These are phyloP conservation scores for Origma solitaria DNA, from an alignment of 2,113 vertebrate species.

Conservation along the genomic window DNA sequence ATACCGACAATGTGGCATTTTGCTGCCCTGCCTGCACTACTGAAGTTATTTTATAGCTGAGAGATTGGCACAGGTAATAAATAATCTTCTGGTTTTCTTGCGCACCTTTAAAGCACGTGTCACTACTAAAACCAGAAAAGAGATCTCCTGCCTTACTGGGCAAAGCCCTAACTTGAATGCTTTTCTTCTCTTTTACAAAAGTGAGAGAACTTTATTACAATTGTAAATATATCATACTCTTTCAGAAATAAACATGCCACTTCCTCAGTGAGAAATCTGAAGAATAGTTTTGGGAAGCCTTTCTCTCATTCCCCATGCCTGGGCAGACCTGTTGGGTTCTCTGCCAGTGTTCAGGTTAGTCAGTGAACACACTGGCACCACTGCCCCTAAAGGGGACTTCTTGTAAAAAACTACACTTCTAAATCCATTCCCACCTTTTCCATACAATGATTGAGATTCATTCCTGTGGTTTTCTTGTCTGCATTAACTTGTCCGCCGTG, in stretches of 20 bases:
- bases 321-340: background rate
- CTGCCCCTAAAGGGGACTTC: background rate
- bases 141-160: background rate
- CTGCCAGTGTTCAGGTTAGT: background rate
- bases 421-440: background rate
- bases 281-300: background rate
- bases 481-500: background rate
- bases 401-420: background rate
- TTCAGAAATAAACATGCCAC: background rate
- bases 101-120: background rate
- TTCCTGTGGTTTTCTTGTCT: background rate
- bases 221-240: background rate
- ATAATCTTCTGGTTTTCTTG: background rate
- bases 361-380: background rate
- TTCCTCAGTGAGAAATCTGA: background rate
- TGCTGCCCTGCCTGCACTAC: background rate
- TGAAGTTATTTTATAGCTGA: background rate
- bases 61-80: background rate
- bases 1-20: background rate
- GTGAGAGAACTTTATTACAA: background rate
- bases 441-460: background rate
- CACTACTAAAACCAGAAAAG: background rate
- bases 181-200: background rate
- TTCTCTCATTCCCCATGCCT: rapidly evolving
- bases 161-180: background rate